Conservation (phyloP, 2,113 vertebrate species). For the Pachycephala philippinensis region DNA sequence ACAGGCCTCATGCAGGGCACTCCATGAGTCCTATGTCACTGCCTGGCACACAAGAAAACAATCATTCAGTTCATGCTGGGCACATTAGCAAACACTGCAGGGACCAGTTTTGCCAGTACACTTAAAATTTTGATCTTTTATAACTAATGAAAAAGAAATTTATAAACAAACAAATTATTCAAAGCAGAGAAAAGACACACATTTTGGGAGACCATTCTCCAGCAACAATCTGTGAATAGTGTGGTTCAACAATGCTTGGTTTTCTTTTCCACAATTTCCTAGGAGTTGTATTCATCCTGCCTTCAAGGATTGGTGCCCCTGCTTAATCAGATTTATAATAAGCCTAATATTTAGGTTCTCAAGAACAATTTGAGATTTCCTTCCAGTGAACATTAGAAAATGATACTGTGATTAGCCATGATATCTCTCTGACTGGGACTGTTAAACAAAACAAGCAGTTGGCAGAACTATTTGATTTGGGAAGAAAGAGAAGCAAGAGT, state of each 20-base stretch:
- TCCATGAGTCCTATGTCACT: fast-evolving
- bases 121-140: neutral
- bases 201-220: neutral
- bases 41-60: neutral
- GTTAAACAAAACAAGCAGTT: slow-evolving; percentile 8
- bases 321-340: slow-evolving; percentile 11
- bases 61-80: neutral
- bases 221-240: neutral
- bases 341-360: slow-evolving; percentile 19
- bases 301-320: neutral
- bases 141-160: neutral
- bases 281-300: neutral
- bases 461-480: neutral
- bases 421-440: slow-evolving; percentile 2
- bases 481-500: slow-evolving; percentile 34
- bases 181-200: neutral
- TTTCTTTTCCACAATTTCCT: neutral
- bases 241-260: neutral
- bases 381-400: slow-evolving; percentile 37
- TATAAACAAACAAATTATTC: neutral
- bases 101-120: neutral
- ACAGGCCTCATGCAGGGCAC: fast-evolving
- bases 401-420: neutral
- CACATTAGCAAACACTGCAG: neutral
- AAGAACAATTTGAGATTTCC: slow-evolving; percentile 45